Percentiles rank a stretch among this genome's conserved stretches.
These are phyloP conservation scores for Apteryx owenii DNA, from an alignment of 2,113 vertebrate species.

Conservation along the genomic window DNA sequence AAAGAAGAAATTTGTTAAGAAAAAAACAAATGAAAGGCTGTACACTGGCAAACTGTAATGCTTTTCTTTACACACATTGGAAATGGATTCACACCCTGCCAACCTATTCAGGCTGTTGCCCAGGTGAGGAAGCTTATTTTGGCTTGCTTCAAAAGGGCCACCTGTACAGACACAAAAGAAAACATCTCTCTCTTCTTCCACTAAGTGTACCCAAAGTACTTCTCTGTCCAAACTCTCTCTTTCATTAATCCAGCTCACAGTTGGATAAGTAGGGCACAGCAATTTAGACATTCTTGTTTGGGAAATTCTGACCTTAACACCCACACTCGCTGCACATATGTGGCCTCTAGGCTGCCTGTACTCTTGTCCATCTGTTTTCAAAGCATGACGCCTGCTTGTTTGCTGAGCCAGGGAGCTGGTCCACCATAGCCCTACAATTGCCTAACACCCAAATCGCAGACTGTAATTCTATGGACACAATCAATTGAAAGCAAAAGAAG, in stretches of 20 bases:
- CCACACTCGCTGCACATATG: not conserved
- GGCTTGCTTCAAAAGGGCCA: slow-evolving; percentile 50
- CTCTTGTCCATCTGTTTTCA: not conserved
- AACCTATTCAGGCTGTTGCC: slow-evolving; percentile 49
- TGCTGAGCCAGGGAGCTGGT: not conserved
- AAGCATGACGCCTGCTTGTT: not conserved
- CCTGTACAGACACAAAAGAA: slow-evolving; percentile 61
- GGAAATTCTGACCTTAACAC: slow-evolving; percentile 10
- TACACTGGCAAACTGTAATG: not conserved
- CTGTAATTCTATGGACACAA: not conserved
- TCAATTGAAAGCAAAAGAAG: accelerated
- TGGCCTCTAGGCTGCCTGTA: not conserved
- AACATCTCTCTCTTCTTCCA: slow-evolving; percentile 9
- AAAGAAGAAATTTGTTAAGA: slow-evolving; percentile 39
- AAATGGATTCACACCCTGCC: slow-evolving; percentile 58
- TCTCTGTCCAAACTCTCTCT: slow-evolving; percentile 14
- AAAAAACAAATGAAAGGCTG: slow-evolving; percentile 25
- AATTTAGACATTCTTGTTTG: slow-evolving; percentile 38
- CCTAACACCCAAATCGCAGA: not conserved
- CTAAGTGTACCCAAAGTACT: slow-evolving; percentile 12
- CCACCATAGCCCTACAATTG: not conserved
- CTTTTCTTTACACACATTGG: not conserved
- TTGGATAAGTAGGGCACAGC: slow-evolving; percentile 40
- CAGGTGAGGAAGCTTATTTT: slow-evolving; percentile 65
- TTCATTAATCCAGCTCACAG: slow-evolving; percentile 51